Conservation (phyloP, 2,888 invertebrate species). For the Malachius bipustulatus region DNA sequence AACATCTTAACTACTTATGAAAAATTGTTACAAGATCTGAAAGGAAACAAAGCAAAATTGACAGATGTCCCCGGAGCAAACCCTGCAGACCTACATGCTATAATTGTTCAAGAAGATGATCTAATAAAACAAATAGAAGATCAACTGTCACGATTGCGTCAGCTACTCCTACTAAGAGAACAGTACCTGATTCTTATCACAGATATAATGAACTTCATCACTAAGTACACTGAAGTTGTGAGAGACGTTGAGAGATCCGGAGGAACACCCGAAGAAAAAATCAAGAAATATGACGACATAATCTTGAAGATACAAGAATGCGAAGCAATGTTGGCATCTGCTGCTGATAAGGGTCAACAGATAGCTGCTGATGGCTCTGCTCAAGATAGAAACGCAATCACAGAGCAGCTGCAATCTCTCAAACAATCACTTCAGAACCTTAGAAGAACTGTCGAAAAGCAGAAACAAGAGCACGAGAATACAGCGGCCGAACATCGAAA, state of each 20-base stretch:
- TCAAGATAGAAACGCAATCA: constrained; percentile 75
- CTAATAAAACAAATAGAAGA: constrained; percentile 75
- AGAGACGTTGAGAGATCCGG: constrained; percentile 76
- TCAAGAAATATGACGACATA: constrained; percentile 75
- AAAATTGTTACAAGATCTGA: constrained; percentile 63
- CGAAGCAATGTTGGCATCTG: constrained; percentile 75
- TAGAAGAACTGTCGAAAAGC: constrained; percentile 70
- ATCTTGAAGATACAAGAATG: constrained; percentile 81
- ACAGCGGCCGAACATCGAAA: constrained; percentile 82
- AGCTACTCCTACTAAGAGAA: constrained; percentile 68
- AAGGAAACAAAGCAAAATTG: constrained; percentile 64
- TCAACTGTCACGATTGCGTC: constrained; percentile 69
- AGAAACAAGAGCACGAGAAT: constrained; percentile 75
- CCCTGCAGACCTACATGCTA: constrained; percentile 65
- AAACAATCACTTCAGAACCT: constrained; percentile 74
- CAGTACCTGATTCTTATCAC: constrained; percentile 79
- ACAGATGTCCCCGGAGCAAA: constrained; percentile 66
- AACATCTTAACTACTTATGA: constrained; percentile 69
- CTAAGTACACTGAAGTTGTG: constrained; percentile 75
- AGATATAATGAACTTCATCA: constrained; percentile 78
- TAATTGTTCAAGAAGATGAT: constrained; percentile 74
- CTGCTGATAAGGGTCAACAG: constrained; percentile 85
- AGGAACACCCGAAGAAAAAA: constrained; percentile 72
- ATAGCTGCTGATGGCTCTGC: constrained; percentile 84
- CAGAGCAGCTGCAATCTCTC: constrained; percentile 74